phyloP scores from a whole-genome alignment of 2,113 vertebrate genomes.

The Gnathonemus echidnorhynchus region DNA sequence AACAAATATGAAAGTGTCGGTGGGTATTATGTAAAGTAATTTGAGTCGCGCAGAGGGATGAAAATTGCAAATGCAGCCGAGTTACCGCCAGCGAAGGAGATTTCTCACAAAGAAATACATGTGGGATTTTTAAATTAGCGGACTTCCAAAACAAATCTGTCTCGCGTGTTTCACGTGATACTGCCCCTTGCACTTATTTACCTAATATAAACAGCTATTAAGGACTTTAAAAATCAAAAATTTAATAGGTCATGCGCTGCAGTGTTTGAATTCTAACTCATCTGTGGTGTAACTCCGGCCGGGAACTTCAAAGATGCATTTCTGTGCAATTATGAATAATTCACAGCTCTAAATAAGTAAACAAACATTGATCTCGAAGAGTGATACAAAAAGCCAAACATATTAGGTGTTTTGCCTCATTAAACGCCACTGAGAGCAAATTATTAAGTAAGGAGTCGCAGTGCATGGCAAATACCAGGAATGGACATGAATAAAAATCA shows the following conservation, averaged over 20 bases:
- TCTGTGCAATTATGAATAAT: constrained; percentile 53
- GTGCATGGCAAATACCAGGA: neutral
- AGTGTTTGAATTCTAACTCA: constrained; percentile 39
- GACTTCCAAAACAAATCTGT: neutral
- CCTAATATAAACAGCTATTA: constrained; percentile 12
- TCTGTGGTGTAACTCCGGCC: constrained; percentile 26
- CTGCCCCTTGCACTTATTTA: constrained; percentile 8
- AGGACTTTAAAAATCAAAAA: constrained; percentile 7
- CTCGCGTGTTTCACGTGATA: neutral
- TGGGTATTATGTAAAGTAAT: neutral
- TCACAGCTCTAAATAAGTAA: constrained; percentile 48
- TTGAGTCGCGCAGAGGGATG: neutral
- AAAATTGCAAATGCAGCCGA: neutral
- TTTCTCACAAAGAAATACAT: neutral
- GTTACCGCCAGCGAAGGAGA: neutral
- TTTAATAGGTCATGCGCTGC: constrained; percentile 32
- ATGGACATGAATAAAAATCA: neutral
- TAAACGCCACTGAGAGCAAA: constrained; percentile 24
- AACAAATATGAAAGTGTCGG: neutral
- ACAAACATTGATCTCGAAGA: constrained; percentile 45
- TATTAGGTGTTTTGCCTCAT: constrained; percentile 25
- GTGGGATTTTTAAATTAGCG: neutral
- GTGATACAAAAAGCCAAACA: constrained; percentile 28
- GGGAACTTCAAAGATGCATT: constrained; percentile 43
- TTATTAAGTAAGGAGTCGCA: constrained; percentile 19